These are phyloP conservation scores for Numenius phaeopus DNA, from an alignment of 2,797 vertebrate species.

Conservation along the genomic window DNA sequence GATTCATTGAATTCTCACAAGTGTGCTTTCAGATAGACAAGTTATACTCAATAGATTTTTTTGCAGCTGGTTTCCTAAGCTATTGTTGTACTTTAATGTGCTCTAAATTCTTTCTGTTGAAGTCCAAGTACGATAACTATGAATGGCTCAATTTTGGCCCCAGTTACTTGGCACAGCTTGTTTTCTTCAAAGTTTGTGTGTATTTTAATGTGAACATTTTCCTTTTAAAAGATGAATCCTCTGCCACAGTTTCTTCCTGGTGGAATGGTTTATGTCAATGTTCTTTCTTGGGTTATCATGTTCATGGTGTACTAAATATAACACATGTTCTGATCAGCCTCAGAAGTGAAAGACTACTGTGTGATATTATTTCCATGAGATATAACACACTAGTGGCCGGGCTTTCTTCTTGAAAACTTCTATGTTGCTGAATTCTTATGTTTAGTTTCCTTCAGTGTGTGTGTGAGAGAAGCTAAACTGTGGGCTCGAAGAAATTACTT, in stretches of 20 bases:
- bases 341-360: neutral
- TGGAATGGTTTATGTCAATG: neutral
- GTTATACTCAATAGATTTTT: neutral
- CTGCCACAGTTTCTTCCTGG: neutral
- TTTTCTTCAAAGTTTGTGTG: neutral
- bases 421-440: neutral
- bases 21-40: neutral
- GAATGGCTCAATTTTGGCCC: neutral
- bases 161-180: neutral
- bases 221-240: neutral
- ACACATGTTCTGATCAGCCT: neutral
- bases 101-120: neutral
- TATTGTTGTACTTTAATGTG: neutral
- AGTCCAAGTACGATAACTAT: neutral
- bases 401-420: neutral
- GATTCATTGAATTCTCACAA: neutral
- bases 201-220: neutral
- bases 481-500: neutral
- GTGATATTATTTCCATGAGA: neutral
- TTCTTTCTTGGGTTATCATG: neutral
- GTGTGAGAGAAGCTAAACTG: neutral
- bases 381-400: neutral
- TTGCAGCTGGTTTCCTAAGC: neutral
- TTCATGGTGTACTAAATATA: neutral
- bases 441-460: neutral